phyloP scores from a whole-genome alignment of 1,140 invertebrate genomes.

The Pristionchus pacificus region DNA sequence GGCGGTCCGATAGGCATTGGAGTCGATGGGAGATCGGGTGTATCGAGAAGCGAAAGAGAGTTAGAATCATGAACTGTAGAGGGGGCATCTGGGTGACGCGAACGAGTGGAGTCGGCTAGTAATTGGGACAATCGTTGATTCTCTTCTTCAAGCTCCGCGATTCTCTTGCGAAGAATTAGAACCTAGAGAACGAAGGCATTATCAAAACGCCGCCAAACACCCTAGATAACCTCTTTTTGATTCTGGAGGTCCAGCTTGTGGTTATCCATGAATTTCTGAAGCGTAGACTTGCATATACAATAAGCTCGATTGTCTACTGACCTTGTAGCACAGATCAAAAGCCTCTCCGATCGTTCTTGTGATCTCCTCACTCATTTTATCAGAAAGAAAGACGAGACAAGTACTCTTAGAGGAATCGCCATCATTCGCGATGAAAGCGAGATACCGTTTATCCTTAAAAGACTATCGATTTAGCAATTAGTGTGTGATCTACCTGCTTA shows the following conservation, averaged over 20 bases:
- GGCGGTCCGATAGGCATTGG: constrained; percentile 41
- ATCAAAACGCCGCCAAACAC: no score
- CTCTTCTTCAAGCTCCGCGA: constrained; percentile 47
- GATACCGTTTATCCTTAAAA: constrained; percentile 47
- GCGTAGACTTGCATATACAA: no score
- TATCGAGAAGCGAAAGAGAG: neutral
- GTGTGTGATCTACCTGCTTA: constrained; percentile 37
- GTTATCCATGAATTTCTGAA: constrained; percentile 44
- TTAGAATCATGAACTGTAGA: neutral
- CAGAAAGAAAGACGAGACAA: constrained; percentile 51
- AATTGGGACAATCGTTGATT: constrained; percentile 21
- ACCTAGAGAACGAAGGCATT: constrained; percentile 12
- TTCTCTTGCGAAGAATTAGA: constrained; percentile 40
- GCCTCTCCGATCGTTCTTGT: constrained; percentile 52
- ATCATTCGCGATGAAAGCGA: constrained; percentile 50
- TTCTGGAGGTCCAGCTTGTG: constrained; percentile 33
- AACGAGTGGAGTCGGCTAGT: constrained; percentile 24
- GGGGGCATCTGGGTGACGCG: constrained; percentile 3
- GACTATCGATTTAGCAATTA: constrained; percentile 1
- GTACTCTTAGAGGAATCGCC: constrained; percentile 28
- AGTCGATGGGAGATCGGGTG: constrained; percentile 37
- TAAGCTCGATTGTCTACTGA: constrained; percentile 9
- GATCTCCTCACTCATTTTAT: constrained; percentile 52
- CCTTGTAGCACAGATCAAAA: constrained; percentile 50
- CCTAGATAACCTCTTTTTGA: constrained; percentile 31